Conservation (phyloP, 2,888 invertebrate genomes). For the Biston betularia region DNA sequence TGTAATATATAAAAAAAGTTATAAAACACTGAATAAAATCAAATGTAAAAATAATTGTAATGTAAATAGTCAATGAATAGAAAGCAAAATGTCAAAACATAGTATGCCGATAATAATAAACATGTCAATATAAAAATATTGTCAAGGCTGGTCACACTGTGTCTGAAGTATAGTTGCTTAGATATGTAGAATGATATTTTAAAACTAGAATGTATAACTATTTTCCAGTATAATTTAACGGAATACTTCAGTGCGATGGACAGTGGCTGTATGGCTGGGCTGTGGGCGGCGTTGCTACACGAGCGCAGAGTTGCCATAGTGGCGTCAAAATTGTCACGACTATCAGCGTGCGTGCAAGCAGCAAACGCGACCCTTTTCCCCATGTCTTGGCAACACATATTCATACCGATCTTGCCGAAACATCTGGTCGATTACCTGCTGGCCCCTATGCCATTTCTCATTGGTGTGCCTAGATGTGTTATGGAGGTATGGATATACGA, state of each 20-base stretch:
- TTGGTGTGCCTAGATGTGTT: slow-evolving; percentile 96
- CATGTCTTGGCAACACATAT: slow-evolving; percentile 99
- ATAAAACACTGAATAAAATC: too few species aligned
- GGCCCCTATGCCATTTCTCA: slow-evolving; percentile 99
- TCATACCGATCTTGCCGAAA: slow-evolving; percentile 97
- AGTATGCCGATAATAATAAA: too few species aligned
- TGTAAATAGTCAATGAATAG: too few species aligned
- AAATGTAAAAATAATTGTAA: too few species aligned
- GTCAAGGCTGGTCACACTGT: too few species aligned
- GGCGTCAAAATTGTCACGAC: slow-evolving; percentile 94
- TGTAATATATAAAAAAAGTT: too few species aligned
- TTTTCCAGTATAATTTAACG: slow-evolving; percentile 95
- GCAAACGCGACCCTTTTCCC: slow-evolving; percentile 98
- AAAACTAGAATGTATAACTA: neutral
- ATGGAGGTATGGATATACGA: slow-evolving; percentile 87
- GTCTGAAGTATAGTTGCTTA: too few species aligned
- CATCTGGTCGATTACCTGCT: slow-evolving; percentile 95
- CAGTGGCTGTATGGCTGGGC: slow-evolving; percentile 96
- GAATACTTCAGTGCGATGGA: slow-evolving; percentile 99
- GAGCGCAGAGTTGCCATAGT: slow-evolving; percentile 97
- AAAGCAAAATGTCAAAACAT: too few species aligned
- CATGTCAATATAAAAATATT: too few species aligned
- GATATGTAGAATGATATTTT: too few species aligned
- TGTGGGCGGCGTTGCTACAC: slow-evolving; percentile 98
- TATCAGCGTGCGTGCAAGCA: slow-evolving; percentile 97